Evolutionary conservation across 2,797 vertebrate species (phyloP), one percentile per base, ranked within the genome.

Genomic region (Ctenochaetus hawaiiensis): DNA sequence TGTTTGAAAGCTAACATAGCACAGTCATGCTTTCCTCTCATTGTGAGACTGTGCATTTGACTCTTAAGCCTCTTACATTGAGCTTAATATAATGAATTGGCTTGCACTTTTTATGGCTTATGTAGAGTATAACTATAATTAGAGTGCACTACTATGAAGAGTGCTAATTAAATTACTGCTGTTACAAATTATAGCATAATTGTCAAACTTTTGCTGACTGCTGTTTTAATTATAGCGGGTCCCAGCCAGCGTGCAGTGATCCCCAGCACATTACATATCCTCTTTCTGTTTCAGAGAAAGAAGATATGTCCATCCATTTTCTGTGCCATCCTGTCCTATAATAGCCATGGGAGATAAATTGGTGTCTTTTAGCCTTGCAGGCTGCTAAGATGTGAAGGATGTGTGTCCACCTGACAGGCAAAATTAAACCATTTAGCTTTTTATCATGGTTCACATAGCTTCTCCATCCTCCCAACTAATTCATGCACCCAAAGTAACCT

Each of bases 261-360:
- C 81, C 75, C 65, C 23, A 10, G 61, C 56, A 87, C 87, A 91
- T 91, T 66, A 85, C 62, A 80, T 60, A 71, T 75, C 76, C 77
- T 67, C 69, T 82, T 51, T 83, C 75, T 75, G 78, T 83, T 68
- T 78, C 66, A 6, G 45, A 72, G 59, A 34, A 34, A 34, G 30
- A 34, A 76, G 74, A 77, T 80, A 66, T 81, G 68, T 58, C 78
- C 81, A 87, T 82, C 77, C 72, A 81, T 80, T 88, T 79, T 75
- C 72, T 62, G 57, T 53, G 78, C 72, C 69, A 73, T 63, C 63
- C 72, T 75, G 71, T 66, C 77, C 81, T 70, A 73, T 73, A 83
- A 87, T 63, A 87, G 76, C 77, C 73, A 71, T 12, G 65, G 71
- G 67, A 91, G 85, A 91, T 89, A 87, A 91, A 91, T 89, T 79